Evolutionary conservation across 1,140 invertebrate species (phyloP).

Genomic region (Anadara kagoshimensis): DNA sequence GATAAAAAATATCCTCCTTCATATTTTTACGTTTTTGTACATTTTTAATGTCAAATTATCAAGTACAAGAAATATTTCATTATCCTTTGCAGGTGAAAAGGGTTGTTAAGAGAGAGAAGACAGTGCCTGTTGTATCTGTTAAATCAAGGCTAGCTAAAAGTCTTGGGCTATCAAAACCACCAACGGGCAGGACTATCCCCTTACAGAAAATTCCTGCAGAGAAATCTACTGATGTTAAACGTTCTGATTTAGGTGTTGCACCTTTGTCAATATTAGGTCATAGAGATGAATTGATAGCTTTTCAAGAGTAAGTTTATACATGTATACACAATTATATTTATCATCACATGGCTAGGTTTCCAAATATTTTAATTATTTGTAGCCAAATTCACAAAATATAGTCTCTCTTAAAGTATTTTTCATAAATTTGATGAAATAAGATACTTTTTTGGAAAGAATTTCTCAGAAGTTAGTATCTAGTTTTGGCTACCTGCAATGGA

Average conservation of each 20-base stretch:
- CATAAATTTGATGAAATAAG: too few relatives aligned
- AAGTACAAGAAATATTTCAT: not conserved
- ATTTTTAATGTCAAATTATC: not conserved
- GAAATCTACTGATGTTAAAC: slow-evolving; percentile 28
- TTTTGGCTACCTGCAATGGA: too few relatives aligned
- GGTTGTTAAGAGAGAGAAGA: slow-evolving; percentile 27
- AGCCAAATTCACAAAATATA: too few relatives aligned
- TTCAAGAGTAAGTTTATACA: slow-evolving; percentile 56
- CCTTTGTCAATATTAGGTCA: slow-evolving; percentile 79
- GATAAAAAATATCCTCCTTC: too few relatives aligned
- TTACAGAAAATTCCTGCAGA: slow-evolving; percentile 69
- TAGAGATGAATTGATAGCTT: slow-evolving; percentile 77
- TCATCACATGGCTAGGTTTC: too few relatives aligned
- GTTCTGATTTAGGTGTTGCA: slow-evolving; percentile 60
- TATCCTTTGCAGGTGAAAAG: slow-evolving; percentile 18
- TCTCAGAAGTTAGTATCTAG: too few relatives aligned
- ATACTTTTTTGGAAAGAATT: too few relatives aligned
- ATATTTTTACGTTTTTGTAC: too few relatives aligned
- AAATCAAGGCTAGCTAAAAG: slow-evolving; percentile 72
- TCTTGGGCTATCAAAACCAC: slow-evolving; percentile 72
- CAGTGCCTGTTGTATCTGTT: slow-evolving; percentile 53
- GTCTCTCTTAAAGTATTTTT: too few relatives aligned
- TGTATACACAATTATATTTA: too few relatives aligned
- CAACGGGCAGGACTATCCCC: slow-evolving; percentile 65
- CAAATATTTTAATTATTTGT: too few relatives aligned